A percentile compares a stretch with the other conserved stretches of the same genome.
These are phyloP conservation scores for Hydractinia symbiolongicarpus DNA, from an alignment of 30 jellyfish, hydroid and myxozoan genomes.

Conservation along the genomic window DNA sequence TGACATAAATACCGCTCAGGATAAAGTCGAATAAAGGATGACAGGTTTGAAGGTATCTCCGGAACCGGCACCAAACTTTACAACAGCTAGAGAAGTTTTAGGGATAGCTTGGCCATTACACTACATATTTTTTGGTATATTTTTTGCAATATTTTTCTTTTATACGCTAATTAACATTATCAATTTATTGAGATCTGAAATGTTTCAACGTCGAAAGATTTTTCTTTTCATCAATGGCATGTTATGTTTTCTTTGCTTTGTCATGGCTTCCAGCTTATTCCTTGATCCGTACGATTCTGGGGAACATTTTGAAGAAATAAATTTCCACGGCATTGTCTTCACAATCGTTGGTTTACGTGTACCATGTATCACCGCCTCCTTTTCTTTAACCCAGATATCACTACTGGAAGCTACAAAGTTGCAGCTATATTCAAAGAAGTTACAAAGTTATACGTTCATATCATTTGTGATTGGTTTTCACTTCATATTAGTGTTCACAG, in stretches of 20 bases:
- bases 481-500: neutral
- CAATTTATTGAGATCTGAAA: neutral
- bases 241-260: neutral
- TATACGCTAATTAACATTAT: neutral
- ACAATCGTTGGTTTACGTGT: neutral
- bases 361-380: conserved; percentile 2
- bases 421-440: neutral
- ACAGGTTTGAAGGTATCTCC: neutral
- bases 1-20: no score
- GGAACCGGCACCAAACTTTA: conserved; percentile 9
- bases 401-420: neutral
- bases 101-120: conserved; percentile 2
- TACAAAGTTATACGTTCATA: neutral
- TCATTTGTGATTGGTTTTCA: neutral
- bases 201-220: neutral
- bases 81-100: neutral
- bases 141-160: neutral
- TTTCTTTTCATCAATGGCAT: neutral
- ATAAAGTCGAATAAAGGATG: no score
- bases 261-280: neutral
- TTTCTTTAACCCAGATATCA: neutral
- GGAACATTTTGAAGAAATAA: neutral
- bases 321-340: neutral
- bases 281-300: conserved; percentile 11
- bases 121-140: neutral